A percentile compares a stretch with the other conserved stretches of the same genome.
phyloP scores from a whole-genome alignment of 2,797 vertebrate genomes.

The Protonibea diacanthus region DNA sequence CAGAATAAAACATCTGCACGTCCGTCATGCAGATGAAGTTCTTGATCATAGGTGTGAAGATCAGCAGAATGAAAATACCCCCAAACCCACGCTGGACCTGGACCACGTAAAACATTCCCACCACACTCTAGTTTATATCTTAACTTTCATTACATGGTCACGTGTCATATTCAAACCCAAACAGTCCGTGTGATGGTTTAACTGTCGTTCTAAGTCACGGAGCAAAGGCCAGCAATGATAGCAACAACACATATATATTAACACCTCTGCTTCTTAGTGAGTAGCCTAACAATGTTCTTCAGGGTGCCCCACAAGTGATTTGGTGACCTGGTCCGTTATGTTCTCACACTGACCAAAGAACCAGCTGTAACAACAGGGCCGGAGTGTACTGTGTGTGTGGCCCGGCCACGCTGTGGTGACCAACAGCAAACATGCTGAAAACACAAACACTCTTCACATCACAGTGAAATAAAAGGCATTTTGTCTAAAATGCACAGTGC shows the following conservation, averaged over 20 bases:
- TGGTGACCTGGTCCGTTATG: background rate
- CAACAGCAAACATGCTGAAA: slow-evolving; percentile 28
- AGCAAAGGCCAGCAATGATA: too few relatives aligned
- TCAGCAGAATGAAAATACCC: too few relatives aligned
- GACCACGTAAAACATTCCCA: too few relatives aligned
- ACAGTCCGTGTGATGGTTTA: background rate
- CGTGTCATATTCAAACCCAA: background rate
- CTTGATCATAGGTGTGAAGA: too few relatives aligned
- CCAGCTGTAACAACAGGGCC: slow-evolving; percentile 47
- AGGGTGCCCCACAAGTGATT: background rate
- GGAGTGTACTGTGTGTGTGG: background rate
- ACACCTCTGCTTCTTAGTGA: background rate
- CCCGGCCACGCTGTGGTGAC: background rate
- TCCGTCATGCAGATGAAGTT: too few relatives aligned
- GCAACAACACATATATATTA: background rate
- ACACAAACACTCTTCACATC: slow-evolving; percentile 39
- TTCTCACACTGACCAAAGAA: background rate
- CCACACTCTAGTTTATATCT: too few relatives aligned
- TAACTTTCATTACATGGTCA: background rate
- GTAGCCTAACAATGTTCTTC: background rate
- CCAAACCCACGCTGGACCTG: too few relatives aligned
- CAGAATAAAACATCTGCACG: too few relatives aligned
- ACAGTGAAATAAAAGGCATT: slow-evolving; percentile 28
- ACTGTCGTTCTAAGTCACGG: background rate
- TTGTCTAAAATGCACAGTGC: slow-evolving; percentile 12